Evolutionary conservation across 2,113 vertebrate species (phyloP).

Genomic region (Saiga tatarica): DNA sequence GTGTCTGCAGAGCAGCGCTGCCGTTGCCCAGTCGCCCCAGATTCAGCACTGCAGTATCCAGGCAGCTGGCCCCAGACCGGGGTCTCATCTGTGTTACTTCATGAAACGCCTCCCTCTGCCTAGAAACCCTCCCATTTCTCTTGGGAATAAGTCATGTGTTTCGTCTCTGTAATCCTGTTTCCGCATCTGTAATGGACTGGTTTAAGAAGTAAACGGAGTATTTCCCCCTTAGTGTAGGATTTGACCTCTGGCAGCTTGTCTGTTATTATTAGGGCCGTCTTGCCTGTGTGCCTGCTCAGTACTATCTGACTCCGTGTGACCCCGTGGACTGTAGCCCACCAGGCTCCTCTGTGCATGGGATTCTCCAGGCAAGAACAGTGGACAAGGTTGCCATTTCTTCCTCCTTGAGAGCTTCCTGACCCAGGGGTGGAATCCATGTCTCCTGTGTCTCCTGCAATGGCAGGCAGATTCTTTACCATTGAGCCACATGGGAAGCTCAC

Average conservation of each 20-base stretch:
- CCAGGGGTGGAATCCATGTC: neutral
- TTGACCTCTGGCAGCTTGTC: too few relatives aligned
- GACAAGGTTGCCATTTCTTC: neutral
- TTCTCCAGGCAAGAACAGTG: neutral
- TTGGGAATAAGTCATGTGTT: neutral
- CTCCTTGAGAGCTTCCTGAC: neutral
- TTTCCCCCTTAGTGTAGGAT: neutral
- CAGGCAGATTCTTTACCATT: neutral
- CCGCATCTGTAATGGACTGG: neutral
- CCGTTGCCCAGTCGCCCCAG: too few relatives aligned
- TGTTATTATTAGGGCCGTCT: neutral
- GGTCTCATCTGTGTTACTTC: neutral
- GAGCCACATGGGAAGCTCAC: neutral
- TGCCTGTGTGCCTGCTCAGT: fast-evolving
- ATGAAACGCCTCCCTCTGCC: fast-evolving
- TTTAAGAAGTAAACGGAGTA: neutral
- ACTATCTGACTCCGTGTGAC: neutral
- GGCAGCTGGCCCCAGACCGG: neutral
- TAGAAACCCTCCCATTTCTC: neutral
- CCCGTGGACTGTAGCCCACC: fast-evolving
- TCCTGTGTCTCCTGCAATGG: neutral
- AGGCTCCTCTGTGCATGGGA: neutral
- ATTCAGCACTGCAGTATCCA: too few relatives aligned
- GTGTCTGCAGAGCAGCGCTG: fast-evolving
- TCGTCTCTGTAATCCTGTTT: neutral